A percentile compares a stretch with the other conserved stretches of the same genome.
Evolutionary conservation across 2,113 vertebrate species (phyloP).

Genomic region (Ictidomys tridecemlineatus): DNA sequence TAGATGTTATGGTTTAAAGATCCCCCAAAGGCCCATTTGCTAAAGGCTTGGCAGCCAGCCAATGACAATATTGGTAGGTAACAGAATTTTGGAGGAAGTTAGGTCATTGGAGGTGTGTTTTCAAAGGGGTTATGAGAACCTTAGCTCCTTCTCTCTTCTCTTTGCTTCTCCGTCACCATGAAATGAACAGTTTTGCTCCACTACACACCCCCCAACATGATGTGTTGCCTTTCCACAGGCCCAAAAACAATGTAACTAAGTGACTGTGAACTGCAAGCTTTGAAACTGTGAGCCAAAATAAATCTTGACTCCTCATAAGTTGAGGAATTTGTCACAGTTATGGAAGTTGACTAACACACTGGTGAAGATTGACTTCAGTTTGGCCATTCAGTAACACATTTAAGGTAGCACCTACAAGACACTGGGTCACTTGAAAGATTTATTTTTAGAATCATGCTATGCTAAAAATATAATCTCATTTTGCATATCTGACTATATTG

Average conservation of each 20-base stretch:
- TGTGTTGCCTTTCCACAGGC: background rate
- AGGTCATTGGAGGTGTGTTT: background rate
- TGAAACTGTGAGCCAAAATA: background rate
- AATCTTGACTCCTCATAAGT: background rate
- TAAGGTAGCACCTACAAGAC: background rate
- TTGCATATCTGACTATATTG: background rate
- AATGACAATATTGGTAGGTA: background rate
- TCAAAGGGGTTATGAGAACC: too few relatives aligned
- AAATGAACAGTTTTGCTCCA: background rate
- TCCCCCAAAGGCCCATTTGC: background rate
- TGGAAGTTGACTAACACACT: background rate
- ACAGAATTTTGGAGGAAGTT: too few relatives aligned
- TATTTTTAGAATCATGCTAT: background rate
- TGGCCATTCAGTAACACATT: background rate
- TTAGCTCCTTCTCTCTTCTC: background rate
- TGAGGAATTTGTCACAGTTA: too few relatives aligned
- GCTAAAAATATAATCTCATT: background rate
- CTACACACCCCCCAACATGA: too few relatives aligned
- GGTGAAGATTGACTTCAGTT: background rate
- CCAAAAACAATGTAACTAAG: background rate
- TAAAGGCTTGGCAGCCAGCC: background rate
- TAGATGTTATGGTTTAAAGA: background rate
- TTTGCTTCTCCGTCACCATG: background rate
- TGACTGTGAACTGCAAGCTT: background rate
- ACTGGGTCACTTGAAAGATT: background rate